These are phyloP conservation scores for Rhabdomys pumilio DNA, from an alignment of 2,797 vertebrate genomes.

Conservation along the genomic window DNA sequence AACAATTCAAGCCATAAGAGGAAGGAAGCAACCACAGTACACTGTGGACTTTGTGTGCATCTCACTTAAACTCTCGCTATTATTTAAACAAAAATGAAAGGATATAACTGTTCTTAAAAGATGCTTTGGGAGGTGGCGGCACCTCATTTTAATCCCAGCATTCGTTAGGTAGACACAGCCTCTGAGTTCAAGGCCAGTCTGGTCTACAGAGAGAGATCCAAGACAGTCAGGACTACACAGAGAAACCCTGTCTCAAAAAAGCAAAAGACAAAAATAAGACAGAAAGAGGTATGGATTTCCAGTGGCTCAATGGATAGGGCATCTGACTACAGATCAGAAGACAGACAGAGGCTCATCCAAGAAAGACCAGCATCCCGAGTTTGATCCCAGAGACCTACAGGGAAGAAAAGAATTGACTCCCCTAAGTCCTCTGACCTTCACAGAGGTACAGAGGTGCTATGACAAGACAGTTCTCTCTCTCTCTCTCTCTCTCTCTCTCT, in stretches of 20 bases:
- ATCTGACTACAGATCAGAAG: not conserved
- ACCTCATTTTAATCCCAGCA: not conserved
- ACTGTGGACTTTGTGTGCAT: not conserved
- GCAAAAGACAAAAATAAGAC: not conserved
- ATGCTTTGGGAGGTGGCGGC: not conserved
- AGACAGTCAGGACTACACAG: not conserved
- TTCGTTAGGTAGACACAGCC: not conserved
- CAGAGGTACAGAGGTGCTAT: no score
- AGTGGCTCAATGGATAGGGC: no score
- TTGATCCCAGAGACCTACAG: not conserved
- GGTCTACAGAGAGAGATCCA: not conserved
- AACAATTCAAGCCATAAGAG: not conserved
- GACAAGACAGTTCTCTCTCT: no score
- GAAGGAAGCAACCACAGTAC: not conserved
- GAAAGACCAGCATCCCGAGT: not conserved
- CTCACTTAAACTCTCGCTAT: slow-evolving; percentile 8
- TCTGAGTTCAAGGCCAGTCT: not conserved
- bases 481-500: no score
- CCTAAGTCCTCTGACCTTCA: no score
- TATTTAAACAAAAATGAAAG: not conserved
- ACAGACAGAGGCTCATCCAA: not conserved
- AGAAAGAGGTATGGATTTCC: not conserved
- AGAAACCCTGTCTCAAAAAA: not conserved
- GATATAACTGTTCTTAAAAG: not conserved
- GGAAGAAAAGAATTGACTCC: not conserved